Evolutionary conservation across 2,113 vertebrate species (phyloP).

Genomic region (Erythrocebus patas): DNA sequence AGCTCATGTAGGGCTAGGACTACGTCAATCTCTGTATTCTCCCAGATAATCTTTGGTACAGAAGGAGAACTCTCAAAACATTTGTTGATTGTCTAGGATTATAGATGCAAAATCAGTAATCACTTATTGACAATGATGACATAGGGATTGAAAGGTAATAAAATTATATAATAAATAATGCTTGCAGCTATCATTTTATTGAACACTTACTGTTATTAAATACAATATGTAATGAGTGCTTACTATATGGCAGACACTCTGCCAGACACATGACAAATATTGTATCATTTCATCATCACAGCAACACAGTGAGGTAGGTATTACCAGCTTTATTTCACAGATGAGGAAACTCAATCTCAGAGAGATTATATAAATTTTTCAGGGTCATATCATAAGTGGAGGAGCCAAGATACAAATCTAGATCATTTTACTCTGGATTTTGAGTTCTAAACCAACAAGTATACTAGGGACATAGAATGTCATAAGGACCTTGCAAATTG

Average conservation of each 20-base stretch:
- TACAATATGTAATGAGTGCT: background rate
- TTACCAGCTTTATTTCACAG: conserved; percentile 13
- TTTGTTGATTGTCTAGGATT: background rate
- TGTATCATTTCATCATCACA: background rate
- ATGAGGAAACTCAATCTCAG: conserved; percentile 16
- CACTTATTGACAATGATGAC: background rate
- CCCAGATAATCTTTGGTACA: background rate
- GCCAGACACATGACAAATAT: background rate
- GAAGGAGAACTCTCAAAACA: background rate
- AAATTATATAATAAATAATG: conserved; percentile 3
- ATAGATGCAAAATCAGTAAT: background rate
- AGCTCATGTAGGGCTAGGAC: background rate
- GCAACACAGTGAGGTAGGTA: background rate
- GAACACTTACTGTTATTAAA: conserved; percentile 7
- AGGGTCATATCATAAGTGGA: background rate
- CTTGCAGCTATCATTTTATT: background rate
- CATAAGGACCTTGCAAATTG: background rate
- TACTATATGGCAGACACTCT: background rate
- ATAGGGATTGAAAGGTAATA: background rate
- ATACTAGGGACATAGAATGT: background rate
- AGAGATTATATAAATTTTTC: background rate
- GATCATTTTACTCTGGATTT: background rate
- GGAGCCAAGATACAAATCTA: background rate
- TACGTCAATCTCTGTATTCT: background rate
- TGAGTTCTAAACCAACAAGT: background rate